A percentile compares a stretch with the other conserved stretches of the same genome.
Conservation (phyloP, 2,113 vertebrate genomes). For the Prunella himalayana region DNA sequence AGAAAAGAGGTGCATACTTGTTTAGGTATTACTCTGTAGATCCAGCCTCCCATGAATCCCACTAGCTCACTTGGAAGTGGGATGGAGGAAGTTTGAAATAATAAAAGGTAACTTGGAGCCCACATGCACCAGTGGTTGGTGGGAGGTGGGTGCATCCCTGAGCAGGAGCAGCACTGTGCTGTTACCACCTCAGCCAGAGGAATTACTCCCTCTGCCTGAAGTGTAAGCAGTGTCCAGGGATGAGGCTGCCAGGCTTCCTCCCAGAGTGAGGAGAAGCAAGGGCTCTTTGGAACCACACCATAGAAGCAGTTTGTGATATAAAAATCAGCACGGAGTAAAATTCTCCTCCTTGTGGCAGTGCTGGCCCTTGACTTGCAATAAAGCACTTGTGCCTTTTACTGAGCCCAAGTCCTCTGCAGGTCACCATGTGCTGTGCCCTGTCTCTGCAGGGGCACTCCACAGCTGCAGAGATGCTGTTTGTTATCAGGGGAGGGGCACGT, state of each 20-base stretch:
- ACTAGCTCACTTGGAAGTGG: neutral
- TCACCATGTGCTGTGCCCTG: rapidly evolving
- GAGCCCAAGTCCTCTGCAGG: neutral
- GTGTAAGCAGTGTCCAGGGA: neutral
- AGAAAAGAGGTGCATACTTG: neutral
- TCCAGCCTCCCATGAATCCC: neutral
- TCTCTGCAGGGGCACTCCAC: neutral
- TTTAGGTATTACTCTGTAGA: neutral
- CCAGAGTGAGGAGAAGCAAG: neutral
- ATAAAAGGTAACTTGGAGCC: neutral
- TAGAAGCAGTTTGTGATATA: neutral
- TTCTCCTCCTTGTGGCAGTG: neutral
- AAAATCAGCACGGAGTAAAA: neutral
- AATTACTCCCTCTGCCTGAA: neutral
- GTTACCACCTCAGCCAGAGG: neutral
- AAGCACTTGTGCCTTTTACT: neutral
- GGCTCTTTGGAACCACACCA: rapidly evolving
- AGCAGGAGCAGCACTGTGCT: neutral
- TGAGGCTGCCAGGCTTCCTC: neutral
- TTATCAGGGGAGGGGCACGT: neutral
- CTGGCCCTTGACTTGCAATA: neutral
- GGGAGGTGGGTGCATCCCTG: neutral
- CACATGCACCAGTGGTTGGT: rapidly evolving
- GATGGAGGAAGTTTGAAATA: neutral
- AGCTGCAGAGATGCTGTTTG: neutral